Conservation (phyloP, 1,140 invertebrate genomes). For the Bombus confusus region DNA sequence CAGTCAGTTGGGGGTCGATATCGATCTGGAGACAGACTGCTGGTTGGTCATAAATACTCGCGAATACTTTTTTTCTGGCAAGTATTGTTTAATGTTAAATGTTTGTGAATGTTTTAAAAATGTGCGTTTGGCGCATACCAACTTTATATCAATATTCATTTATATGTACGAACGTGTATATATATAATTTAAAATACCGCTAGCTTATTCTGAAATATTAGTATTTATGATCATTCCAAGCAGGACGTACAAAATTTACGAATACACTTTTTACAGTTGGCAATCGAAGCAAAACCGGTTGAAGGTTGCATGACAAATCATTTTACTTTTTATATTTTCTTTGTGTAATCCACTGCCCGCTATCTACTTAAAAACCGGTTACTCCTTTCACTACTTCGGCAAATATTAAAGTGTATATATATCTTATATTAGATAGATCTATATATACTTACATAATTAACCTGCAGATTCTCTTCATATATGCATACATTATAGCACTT, state of each 20-base stretch:
- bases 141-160: neutral
- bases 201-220: neutral
- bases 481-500: too few species aligned
- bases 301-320: slow-evolving; percentile 1
- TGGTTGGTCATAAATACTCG: neutral
- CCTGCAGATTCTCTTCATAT: neutral
- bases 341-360: neutral
- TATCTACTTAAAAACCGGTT: slow-evolving; percentile 26
- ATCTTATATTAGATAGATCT: neutral
- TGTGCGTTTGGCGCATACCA: neutral
- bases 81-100: neutral
- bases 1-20: neutral
- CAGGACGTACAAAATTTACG: neutral
- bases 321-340: neutral
- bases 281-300: neutral
- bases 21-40: too few species aligned
- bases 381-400: slow-evolving; percentile 15
- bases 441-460: neutral
- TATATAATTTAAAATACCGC: neutral
- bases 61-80: too few species aligned
- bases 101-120: neutral
- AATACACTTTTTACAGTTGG: neutral
- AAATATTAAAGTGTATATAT: neutral
- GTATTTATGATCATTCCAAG: neutral
- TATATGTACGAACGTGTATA: neutral